Conservation (phyloP, 2,113 vertebrate species). For the Solea solea region DNA sequence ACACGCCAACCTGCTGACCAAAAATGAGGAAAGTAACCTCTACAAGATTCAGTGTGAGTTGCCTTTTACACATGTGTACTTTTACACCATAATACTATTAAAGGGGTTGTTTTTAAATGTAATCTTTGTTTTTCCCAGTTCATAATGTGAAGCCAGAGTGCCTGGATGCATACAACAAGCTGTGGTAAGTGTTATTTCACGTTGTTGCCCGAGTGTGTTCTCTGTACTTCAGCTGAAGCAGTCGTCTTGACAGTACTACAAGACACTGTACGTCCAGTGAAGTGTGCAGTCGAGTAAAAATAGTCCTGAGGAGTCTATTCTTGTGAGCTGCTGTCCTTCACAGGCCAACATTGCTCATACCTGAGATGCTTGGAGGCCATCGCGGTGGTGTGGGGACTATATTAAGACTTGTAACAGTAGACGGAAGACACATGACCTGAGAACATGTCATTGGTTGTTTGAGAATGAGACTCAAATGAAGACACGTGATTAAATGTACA, state of each 20-base stretch:
- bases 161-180: slow-evolving; percentile 96
- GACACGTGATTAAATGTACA: neutral
- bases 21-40: slow-evolving; percentile 93
- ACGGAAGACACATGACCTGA: neutral
- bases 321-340: slow-evolving; percentile 45
- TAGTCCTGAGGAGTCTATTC: slow-evolving; percentile 49
- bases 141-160: slow-evolving; percentile 98
- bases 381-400: slow-evolving; percentile 5
- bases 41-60: slow-evolving; percentile 97
- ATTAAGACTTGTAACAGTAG: slow-evolving; percentile 19
- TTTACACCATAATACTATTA: neutral
- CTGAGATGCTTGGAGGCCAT: slow-evolving; percentile 28
- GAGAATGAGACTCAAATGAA: neutral
- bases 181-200: slow-evolving; percentile 86
- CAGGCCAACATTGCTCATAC: slow-evolving; percentile 30
- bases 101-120: neutral
- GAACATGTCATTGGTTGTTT: slow-evolving; percentile 3
- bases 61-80: neutral
- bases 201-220: neutral
- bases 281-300: slow-evolving; percentile 16
- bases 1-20: slow-evolving; percentile 93
- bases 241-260: neutral
- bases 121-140: slow-evolving; percentile 86
- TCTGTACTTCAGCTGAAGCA: neutral
- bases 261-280: too few species aligned